Evolutionary conservation across 2,888 invertebrate genomes (phyloP).

Genomic region (Drosophila anceps): DNA sequence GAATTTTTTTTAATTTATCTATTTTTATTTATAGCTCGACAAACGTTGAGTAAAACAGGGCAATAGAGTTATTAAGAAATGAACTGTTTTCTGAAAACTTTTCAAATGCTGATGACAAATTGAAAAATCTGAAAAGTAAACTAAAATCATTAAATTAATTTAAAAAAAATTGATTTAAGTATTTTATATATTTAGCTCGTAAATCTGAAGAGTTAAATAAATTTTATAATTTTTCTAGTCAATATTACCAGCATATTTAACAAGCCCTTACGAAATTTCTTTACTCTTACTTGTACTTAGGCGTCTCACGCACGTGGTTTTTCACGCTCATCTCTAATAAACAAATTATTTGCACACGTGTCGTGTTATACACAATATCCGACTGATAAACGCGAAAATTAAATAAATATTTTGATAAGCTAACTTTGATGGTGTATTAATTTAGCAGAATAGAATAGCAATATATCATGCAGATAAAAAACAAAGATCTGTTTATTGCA

Average conservation of each 20-base stretch:
- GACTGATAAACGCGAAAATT: constrained; percentile 1
- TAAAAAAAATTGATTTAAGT: too few species aligned
- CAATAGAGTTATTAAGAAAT: not conserved
- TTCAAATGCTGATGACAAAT: not conserved
- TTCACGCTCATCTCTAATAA: not conserved
- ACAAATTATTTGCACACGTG: not conserved
- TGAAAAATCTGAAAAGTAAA: not conserved
- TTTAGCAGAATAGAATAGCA: not conserved
- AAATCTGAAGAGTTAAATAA: too few species aligned
- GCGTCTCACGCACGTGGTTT: not conserved
- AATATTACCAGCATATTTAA: not conserved
- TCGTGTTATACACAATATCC: not conserved
- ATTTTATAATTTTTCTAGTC: not conserved
- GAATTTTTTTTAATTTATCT: not conserved
- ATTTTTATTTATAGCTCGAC: not conserved
- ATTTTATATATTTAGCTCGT: too few species aligned
- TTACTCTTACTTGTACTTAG: not conserved
- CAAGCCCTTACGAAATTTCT: not conserved
- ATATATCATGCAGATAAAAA: constrained; percentile 4
- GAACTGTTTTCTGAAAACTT: not conserved
- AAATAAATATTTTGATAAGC: not conserved
- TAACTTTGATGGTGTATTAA: not conserved
- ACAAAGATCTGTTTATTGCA: not conserved
- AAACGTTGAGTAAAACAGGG: not conserved
- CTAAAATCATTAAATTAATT: not conserved